These are phyloP conservation scores for Geotrypetes seraphini DNA, from an alignment of 2,797 vertebrate genomes.

Conservation along the genomic window DNA sequence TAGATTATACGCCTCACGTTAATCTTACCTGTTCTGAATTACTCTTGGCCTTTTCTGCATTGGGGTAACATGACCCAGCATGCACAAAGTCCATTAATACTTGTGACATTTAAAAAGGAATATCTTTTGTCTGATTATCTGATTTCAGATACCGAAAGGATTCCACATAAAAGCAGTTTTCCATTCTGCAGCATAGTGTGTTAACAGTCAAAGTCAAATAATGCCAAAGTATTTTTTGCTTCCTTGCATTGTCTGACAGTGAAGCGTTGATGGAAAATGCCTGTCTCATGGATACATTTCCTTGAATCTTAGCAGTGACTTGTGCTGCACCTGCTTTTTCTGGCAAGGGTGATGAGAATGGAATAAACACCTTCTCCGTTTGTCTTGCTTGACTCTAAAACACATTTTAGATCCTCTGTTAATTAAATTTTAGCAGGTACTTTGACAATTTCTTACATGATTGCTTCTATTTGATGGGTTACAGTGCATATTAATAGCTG, in stretches of 20 bases:
- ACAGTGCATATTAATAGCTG: background rate
- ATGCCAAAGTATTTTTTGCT: too few species aligned
- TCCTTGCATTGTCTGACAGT: background rate
- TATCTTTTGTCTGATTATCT: too few species aligned
- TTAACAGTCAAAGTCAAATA: too few species aligned
- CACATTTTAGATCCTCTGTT: background rate
- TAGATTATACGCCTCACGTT: too few species aligned
- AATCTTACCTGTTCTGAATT: too few species aligned
- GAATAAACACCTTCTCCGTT: background rate
- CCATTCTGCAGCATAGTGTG: too few species aligned
- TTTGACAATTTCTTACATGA: background rate
- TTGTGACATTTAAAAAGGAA: too few species aligned
- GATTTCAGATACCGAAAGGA: too few species aligned
- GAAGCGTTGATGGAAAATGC: background rate
- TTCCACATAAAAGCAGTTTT: too few species aligned
- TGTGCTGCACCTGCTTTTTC: background rate
- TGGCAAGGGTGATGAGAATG: background rate
- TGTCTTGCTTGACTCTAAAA: background rate
- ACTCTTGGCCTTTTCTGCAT: too few species aligned
- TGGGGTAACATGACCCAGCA: too few species aligned
- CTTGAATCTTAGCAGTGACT: conserved; percentile 8
- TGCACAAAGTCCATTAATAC: too few species aligned
- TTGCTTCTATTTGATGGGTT: background rate
- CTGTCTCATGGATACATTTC: conserved; percentile 1
- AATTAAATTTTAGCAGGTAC: conserved; percentile 9